A percentile compares a stretch with the other conserved stretches of the same genome.
These are phyloP conservation scores for Pristis pectinata DNA, from an alignment of 2,797 vertebrate species.

Conservation along the genomic window DNA sequence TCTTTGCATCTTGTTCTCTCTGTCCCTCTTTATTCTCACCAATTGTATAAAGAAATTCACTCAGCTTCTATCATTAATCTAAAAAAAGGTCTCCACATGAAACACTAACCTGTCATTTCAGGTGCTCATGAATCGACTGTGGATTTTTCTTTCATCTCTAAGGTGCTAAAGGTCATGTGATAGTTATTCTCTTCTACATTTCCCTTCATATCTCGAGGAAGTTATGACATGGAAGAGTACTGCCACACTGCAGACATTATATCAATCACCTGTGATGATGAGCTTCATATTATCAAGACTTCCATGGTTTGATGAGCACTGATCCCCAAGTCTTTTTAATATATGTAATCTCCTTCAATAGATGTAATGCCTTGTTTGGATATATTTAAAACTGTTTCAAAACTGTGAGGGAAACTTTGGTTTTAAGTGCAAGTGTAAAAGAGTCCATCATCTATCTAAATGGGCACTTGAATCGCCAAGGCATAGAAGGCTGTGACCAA, in stretches of 20 bases:
- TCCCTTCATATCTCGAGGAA: background rate
- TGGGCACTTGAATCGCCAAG: no score
- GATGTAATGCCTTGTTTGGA: background rate
- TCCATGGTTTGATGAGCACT: background rate
- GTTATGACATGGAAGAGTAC: no score
- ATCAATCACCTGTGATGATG: background rate
- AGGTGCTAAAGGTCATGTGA: background rate
- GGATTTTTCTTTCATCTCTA: background rate
- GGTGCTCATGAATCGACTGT: background rate
- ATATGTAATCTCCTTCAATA: background rate
- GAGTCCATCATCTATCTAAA: no score
- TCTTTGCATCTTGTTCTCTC: background rate
- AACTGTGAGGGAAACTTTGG: background rate
- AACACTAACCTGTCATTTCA: background rate
- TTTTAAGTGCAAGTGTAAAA: background rate
- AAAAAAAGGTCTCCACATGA: background rate
- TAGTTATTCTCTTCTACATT: background rate
- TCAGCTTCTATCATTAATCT: background rate
- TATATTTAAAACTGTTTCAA: background rate
- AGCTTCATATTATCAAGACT: background rate
- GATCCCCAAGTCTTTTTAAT: background rate
- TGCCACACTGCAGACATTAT: no score
- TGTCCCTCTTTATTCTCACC: background rate
- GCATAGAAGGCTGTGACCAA: no score
- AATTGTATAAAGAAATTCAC: background rate